Conservation (phyloP, 2,113 vertebrate species). For the Tilapia sparmanii region DNA sequence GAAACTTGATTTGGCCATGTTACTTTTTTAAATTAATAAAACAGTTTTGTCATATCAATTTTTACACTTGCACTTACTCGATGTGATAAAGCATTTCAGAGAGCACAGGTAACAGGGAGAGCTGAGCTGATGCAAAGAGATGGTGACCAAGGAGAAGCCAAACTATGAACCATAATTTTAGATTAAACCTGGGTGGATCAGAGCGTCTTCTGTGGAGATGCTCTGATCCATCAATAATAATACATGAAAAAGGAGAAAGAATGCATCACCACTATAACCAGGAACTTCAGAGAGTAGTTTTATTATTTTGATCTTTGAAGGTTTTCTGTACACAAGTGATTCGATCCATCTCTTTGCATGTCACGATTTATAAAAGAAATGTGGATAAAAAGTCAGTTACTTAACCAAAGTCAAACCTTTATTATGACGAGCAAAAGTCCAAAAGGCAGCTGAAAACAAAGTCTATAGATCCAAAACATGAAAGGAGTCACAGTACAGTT, state of each 20-base stretch:
- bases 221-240: neutral
- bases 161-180: neutral
- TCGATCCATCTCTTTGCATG: neutral
- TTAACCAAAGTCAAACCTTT: neutral
- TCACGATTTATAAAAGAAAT: neutral
- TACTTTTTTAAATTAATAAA: neutral
- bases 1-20: neutral
- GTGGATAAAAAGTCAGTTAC: neutral
- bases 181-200: too few relatives aligned
- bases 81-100: neutral
- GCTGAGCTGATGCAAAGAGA: neutral
- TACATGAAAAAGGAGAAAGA: neutral
- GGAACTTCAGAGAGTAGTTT: neutral
- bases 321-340: neutral
- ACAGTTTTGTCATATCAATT: neutral
- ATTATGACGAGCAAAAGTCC: neutral
- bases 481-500: neutral
- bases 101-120: neutral
- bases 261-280: neutral
- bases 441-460: neutral
- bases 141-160: neutral
- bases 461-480: neutral
- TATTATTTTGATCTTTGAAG: neutral
- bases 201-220: too few relatives aligned
- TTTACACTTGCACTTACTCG: neutral